Conservation (phyloP, 2,888 invertebrate species). For the Temnothorax ravouxi region DNA sequence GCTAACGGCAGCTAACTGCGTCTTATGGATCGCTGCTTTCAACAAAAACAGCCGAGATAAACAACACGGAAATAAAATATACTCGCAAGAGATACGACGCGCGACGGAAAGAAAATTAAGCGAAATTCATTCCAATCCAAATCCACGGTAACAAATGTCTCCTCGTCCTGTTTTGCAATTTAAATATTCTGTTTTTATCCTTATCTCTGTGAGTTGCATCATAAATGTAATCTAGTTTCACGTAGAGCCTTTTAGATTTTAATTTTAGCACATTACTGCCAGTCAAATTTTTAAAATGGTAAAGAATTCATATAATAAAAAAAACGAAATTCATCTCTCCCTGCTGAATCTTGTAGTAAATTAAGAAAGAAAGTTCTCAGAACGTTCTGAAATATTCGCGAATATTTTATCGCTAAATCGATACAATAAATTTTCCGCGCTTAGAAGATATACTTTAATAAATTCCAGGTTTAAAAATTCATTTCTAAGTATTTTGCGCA, state of each 20-base stretch:
- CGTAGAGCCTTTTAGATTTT: background rate
- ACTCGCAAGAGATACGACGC: slow-evolving; percentile 12
- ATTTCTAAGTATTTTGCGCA: slow-evolving; percentile 1
- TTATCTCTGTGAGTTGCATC: background rate
- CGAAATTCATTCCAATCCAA: slow-evolving; percentile 26
- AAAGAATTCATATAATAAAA: background rate
- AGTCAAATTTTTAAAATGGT: background rate
- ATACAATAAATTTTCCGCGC: background rate
- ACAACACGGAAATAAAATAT: slow-evolving; percentile 42
- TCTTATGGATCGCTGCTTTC: slow-evolving; percentile 48
- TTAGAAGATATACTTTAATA: background rate
- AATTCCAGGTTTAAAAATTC: background rate
- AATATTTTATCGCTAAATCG: background rate
- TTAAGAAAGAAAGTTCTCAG: background rate
- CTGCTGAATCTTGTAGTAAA: background rate
- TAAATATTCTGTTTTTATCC: background rate
- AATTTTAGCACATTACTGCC: background rate
- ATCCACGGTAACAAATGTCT: slow-evolving; percentile 37
- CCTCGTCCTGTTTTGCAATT: slow-evolving; percentile 9
- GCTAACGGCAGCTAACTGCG: slow-evolving; percentile 30
- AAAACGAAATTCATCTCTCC: background rate
- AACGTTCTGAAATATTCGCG: background rate
- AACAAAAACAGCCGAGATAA: slow-evolving; percentile 42
- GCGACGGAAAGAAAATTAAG: background rate
- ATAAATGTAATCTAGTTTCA: background rate